Percentiles rank a stretch among this genome's conserved stretches.
Evolutionary conservation across 2,797 vertebrate genomes (phyloP).

Genomic region (Spinibarbus caldwelli): DNA sequence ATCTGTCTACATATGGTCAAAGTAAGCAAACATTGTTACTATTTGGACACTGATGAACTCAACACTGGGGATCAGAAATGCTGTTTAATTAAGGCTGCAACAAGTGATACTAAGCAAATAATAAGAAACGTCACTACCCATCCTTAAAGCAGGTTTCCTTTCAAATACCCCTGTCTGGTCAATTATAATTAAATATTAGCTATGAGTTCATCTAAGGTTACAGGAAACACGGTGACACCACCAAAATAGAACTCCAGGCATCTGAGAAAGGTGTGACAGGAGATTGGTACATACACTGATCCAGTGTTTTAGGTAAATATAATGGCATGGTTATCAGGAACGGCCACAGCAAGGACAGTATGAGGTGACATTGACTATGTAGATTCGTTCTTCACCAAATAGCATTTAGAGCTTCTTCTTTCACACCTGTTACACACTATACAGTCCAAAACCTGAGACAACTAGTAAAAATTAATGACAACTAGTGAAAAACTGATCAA

Average conservation of each 20-base stretch:
- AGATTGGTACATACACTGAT: slow-evolving; percentile 3
- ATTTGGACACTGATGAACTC: neutral
- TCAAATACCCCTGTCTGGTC: neutral
- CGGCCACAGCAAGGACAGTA: neutral
- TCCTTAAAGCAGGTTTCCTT: neutral
- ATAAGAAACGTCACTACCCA: neutral
- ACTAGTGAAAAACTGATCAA: neutral
- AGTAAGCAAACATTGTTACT: neutral
- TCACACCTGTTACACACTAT: neutral
- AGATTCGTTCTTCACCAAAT: neutral
- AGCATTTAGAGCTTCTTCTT: neutral
- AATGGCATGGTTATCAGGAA: neutral
- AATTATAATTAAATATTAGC: neutral
- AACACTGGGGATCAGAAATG: neutral
- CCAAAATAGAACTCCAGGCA: neutral
- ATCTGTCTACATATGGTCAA: neutral
- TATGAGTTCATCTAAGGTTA: neutral
- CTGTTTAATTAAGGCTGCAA: slow-evolving; percentile 10
- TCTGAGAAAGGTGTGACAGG: neutral
- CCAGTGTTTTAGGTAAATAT: neutral
- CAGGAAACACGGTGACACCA: too few species aligned
- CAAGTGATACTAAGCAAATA: neutral
- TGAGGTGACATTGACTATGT: too few species aligned
- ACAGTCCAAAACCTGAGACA: neutral
- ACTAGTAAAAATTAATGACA: neutral